A percentile compares a stretch with the other conserved stretches of the same genome.
Evolutionary conservation across 2,113 vertebrate species (phyloP).

Genomic region (Sylvietta virens): DNA sequence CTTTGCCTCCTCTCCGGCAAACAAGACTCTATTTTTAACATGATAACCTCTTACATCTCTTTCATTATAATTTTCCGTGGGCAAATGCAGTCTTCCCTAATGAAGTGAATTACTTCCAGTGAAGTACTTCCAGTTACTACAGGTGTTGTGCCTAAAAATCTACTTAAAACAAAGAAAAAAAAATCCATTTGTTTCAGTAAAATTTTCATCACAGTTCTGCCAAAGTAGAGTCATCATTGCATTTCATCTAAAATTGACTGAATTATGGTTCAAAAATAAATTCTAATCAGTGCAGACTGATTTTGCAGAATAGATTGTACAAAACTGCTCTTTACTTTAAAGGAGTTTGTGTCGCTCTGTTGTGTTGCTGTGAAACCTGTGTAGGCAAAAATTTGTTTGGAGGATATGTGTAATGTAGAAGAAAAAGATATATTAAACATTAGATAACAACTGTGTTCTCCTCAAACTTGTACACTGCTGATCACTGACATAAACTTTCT

Average conservation of each 20-base stretch:
- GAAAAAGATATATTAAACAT: background rate
- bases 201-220: background rate
- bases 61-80: background rate
- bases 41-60: background rate
- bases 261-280: background rate
- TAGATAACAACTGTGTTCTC: background rate
- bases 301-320: background rate
- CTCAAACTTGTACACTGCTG: background rate
- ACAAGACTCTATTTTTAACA: background rate
- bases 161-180: background rate
- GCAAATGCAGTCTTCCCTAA: background rate
- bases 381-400: background rate
- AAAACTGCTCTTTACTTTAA: background rate
- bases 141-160: background rate
- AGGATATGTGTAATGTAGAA: background rate
- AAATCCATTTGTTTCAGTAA: background rate
- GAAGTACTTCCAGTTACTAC: background rate
- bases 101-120: background rate
- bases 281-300: background rate
- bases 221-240: background rate
- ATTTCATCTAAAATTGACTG: background rate
- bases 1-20: rapidly evolving
- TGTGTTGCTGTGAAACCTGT: background rate
- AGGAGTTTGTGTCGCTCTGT: background rate
- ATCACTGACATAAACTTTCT: background rate